phyloP scores from a whole-genome alignment of 2,888 invertebrate genomes.

The Timandra comae region DNA sequence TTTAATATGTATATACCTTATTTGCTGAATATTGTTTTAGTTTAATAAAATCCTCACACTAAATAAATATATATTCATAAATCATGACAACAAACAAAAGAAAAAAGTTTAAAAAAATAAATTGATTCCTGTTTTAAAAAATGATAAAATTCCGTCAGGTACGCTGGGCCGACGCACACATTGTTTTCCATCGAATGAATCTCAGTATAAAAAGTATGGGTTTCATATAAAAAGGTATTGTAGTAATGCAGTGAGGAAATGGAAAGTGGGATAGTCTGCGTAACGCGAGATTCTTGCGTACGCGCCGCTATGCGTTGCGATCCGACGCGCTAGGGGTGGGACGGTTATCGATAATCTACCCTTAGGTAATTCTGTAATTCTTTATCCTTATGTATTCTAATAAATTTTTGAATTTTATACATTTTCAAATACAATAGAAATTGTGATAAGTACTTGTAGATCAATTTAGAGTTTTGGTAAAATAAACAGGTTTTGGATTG shows the following conservation, averaged over 20 bases:
- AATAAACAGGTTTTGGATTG: no score
- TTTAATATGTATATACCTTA: no score
- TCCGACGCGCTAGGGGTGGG: conserved; percentile 44
- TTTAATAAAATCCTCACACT: no score
- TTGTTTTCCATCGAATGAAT: conserved; percentile 12
- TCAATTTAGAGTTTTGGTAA: no score
- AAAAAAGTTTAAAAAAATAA: not conserved
- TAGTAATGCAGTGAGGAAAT: conserved; percentile 57
- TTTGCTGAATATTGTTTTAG: no score
- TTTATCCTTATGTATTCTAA: no score
- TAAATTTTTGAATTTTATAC: no score
- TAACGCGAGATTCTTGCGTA: conserved; percentile 63
- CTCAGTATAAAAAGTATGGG: conserved; percentile 8
- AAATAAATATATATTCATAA: not conserved
- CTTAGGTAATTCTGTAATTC: no score
- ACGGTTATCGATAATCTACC: conserved; percentile 6
- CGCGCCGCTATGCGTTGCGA: conserved; percentile 55
- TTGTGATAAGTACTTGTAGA: no score
- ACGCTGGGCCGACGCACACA: conserved; percentile 1
- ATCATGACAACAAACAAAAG: not conserved
- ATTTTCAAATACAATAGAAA: no score
- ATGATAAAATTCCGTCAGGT: conserved; percentile 15
- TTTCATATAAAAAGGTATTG: conserved; percentile 42
- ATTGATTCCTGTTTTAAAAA: conserved; percentile 2
- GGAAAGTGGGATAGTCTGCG: conserved; percentile 61